Conservation (phyloP, 2,888 invertebrate species). For the Oligia strigilis region DNA sequence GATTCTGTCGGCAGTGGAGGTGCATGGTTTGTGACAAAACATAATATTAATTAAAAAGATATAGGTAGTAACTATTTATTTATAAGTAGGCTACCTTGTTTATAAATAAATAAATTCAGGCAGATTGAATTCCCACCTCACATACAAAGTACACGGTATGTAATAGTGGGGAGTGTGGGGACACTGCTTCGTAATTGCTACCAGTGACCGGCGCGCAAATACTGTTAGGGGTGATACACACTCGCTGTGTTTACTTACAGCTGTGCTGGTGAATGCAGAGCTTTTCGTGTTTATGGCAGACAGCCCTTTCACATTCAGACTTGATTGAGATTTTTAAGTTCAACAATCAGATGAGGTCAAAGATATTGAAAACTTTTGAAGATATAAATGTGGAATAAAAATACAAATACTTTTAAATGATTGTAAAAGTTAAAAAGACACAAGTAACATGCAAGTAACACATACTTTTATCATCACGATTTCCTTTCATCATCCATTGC, state of each 20-base stretch:
- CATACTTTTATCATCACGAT: too few species aligned
- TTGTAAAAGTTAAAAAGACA: too few species aligned
- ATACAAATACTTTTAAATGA: neutral
- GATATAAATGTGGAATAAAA: neutral
- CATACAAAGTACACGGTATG: neutral
- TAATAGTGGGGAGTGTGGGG: conserved; percentile 9
- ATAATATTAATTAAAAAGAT: neutral
- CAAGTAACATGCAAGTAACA: too few species aligned
- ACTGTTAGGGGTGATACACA: conserved; percentile 21
- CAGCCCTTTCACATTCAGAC: neutral
- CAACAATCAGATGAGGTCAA: neutral
- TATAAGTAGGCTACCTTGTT: neutral
- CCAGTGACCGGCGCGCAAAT: conserved; percentile 17
- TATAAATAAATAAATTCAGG: neutral
- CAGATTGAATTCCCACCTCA: neutral
- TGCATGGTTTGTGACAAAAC: neutral
- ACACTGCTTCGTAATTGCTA: conserved; percentile 39
- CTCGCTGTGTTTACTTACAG: neutral
- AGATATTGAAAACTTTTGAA: neutral
- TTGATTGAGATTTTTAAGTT: neutral
- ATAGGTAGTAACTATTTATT: too few species aligned
- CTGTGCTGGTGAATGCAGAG: neutral
- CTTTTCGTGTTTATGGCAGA: conserved; percentile 20
- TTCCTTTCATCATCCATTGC: too few species aligned
- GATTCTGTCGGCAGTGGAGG: neutral